Base-by-base conservation (phyloP, 2,113 vertebrate species). In the Acinonyx jubatus region DNA sequence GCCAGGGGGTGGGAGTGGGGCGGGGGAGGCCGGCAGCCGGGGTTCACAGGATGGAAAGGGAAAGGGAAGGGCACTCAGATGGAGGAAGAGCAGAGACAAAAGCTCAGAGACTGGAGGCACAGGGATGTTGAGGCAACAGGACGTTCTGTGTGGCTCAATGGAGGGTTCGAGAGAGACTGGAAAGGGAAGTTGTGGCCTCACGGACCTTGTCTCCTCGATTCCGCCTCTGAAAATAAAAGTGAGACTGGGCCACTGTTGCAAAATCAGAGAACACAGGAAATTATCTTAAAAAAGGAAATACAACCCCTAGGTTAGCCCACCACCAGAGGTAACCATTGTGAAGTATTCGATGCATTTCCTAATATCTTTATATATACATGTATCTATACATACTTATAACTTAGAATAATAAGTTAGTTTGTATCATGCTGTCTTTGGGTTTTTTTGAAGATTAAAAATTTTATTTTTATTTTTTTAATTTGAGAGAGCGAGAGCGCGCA, bases 231-330 rank as follows among this genome's bases (percentile, higher is more conserved):
- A 79, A 96, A 91, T 25, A 69, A 89, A 84, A 71, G 78, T 33
- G 74, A 81, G 83, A 29, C 87, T 78, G 71, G 21, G 25, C 45
- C 16, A 23, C 55, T 11, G 31, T 82, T 89, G 55, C 81, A 73
- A 96, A 96, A 88, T 83, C 73, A 86, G 87, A 94, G 84, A 80
- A 92, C n/a, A 84, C 79, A 78, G 87, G 73, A 91, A 90, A 79
- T 97, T 82, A 66, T 85, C 66, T 89, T 76, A 52, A 79, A 52
- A 91, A 96, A 88, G 91, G 88, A 96, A 96, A 87, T 66, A 57
- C 21, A 93, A 12, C 66, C 61, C 23, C 36, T n/a, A 71, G 38
- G 76, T 94, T 45, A 96, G 85, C 69, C 84, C 48, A 80, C 93
- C 71, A 36, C 74, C 74, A 89, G 93, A 52, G 89, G 41, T 3